These are phyloP conservation scores for Agonopterix subpropinquella DNA, from an alignment of 2,888 invertebrate genomes.

Conservation along the genomic window DNA sequence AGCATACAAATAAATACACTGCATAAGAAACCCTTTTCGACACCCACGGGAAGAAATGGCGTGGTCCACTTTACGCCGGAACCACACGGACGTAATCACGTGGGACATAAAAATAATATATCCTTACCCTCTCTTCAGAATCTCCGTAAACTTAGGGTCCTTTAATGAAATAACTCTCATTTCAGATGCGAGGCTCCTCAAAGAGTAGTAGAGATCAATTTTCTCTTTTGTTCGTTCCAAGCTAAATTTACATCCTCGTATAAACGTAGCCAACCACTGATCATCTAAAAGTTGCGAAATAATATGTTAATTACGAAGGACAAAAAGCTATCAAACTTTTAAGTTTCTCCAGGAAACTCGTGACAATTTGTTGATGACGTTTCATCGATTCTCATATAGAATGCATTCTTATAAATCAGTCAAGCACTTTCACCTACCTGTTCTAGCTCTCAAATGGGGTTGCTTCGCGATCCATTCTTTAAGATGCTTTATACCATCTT, in stretches of 20 bases:
- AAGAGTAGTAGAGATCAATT: conserved; percentile 75
- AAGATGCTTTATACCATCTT: conserved; percentile 56
- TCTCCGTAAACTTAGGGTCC: conserved; percentile 32
- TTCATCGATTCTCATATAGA: background rate
- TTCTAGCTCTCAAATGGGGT: conserved; percentile 60
- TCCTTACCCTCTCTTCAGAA: conserved; percentile 31
- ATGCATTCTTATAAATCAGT: background rate
- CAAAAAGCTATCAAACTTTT: background rate
- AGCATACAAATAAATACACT: too few species aligned
- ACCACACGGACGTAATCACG: background rate
- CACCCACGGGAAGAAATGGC: too few species aligned
- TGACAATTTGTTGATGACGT: too few species aligned
- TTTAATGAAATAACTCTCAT: conserved; percentile 36
- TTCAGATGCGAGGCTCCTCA: conserved; percentile 70
- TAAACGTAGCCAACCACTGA: conserved; percentile 74
- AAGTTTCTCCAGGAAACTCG: background rate
- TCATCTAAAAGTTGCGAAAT: conserved; percentile 52
- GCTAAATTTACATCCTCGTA: conserved; percentile 78
- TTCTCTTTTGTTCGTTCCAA: conserved; percentile 77
- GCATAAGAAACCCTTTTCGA: too few species aligned
- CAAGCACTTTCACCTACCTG: conserved; percentile 17
- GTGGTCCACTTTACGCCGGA: too few species aligned
- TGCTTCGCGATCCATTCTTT: conserved; percentile 70
- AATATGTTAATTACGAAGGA: background rate
- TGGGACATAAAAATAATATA: background rate